Evolutionary conservation across 2,113 vertebrate species (phyloP), one percentile per base, ranked within the genome.

Genomic region (Nothocercus nigrocapillus): DNA sequence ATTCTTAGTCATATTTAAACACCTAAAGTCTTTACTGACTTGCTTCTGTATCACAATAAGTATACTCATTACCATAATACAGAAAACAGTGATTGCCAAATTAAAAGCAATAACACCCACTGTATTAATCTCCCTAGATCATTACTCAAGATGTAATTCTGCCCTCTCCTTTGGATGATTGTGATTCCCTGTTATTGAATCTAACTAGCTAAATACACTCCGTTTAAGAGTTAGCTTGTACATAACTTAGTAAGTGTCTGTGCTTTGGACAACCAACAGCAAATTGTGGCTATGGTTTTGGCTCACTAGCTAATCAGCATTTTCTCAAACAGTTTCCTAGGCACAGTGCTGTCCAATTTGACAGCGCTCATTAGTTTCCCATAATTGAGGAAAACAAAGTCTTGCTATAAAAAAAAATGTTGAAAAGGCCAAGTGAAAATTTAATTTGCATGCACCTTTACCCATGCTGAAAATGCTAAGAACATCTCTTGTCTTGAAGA

Each of bases 241-340:
- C 95, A 97, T 95, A 96, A 95, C 81, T 96, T 88, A 90, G 66
- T 95, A 97, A 96, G 94, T 89, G 85, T 90, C 77, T 95, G 61
- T 95, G 61, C 76, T 54, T 88, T 84, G 82, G 74, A 96, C 74
- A 96, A 94, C 67, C 81, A 94, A 54, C 86, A 97, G 85, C 79
- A 94, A 97, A 97, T 91, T 86, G 53, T 85, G 67, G 69, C 85
- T 90, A 82, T 42, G 22, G 86, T 92, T 97, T 97, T 96, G 94
- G 93, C 95, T 97, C 86, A 92, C 84, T 94, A 91, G 54, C 85
- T 95, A 90, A 93, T 89, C 96, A 95, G 47, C 44, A 84, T 90
- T 94, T 85, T 69, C 49, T 90, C 92, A 79, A 68, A 73, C 51
- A 76, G 16, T 83, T 95, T 91, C 85, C 66, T 85, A 91, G 86